Conservation (phyloP, 2,113 vertebrate genomes). For the Accipiter virgatus region DNA sequence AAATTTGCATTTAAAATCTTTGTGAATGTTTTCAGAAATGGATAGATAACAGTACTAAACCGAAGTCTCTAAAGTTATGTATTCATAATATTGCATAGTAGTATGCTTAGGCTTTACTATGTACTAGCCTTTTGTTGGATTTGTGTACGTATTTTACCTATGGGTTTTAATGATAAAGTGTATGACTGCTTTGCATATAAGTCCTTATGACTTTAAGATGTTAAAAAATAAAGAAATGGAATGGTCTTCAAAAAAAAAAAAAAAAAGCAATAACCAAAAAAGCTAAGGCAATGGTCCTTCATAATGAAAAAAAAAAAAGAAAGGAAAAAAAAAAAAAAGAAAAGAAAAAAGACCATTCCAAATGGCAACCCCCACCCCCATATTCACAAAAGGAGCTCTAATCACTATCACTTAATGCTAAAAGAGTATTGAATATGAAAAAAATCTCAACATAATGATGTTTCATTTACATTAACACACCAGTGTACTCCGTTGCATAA, state of each 20-base stretch:
- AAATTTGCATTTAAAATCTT: slow-evolving; percentile 84
- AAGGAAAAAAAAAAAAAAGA: slow-evolving; percentile 5
- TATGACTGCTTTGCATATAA: slow-evolving; percentile 92
- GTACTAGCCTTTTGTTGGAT: slow-evolving; percentile 88
- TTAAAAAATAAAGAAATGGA: slow-evolving; percentile 96
- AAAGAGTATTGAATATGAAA: background rate
- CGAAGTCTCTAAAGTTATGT: slow-evolving; percentile 79
- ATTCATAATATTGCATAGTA: slow-evolving; percentile 86
- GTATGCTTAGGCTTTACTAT: slow-evolving; percentile 89
- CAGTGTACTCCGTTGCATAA: background rate
- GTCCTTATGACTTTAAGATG: slow-evolving; percentile 91
- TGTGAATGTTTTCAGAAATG: slow-evolving; percentile 83
- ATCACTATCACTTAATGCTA: slow-evolving; percentile 65
- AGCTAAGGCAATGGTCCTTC: slow-evolving; percentile 60
- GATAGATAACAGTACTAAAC: slow-evolving; percentile 82
- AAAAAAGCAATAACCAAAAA: slow-evolving; percentile 51
- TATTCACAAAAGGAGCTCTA: slow-evolving; percentile 88
- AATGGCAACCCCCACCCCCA: slow-evolving; percentile 76
- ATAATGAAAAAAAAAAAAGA: slow-evolving; percentile 53
- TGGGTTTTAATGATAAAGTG: slow-evolving; percentile 93
- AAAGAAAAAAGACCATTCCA: slow-evolving; percentile 86
- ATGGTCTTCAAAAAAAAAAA: slow-evolving; percentile 82
- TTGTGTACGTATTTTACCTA: slow-evolving; percentile 98
- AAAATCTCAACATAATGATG: slow-evolving; percentile 49
- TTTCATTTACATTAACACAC: slow-evolving; percentile 51